Conservation (phyloP, 2,113 vertebrate species). For the Synodontis membranacea region DNA sequence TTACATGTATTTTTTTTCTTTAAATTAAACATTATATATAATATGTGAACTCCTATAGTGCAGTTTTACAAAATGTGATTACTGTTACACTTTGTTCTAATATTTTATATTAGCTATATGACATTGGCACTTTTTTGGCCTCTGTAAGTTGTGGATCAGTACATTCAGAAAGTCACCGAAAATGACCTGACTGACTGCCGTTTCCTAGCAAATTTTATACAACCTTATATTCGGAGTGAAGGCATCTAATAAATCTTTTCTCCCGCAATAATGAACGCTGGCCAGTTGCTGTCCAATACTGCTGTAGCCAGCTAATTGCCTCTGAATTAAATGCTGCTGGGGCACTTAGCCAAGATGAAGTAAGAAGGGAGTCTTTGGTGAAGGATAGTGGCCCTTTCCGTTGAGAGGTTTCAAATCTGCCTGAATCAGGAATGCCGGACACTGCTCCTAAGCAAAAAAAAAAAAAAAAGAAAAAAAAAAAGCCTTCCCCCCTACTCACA, state of each 20-base stretch:
- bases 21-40: no score
- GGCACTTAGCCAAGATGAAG: conserved; percentile 69
- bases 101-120: not conserved
- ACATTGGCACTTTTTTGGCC: not conserved
- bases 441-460: conserved; percentile 11
- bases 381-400: conserved; percentile 26
- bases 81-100: no score
- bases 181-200: conserved; percentile 47
- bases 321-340: conserved; percentile 68
- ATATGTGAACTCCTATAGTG: not conserved
- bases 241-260: conserved; percentile 50
- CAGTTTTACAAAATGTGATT: not conserved
- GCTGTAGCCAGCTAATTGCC: conserved; percentile 69
- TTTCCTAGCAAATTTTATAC: conserved; percentile 38
- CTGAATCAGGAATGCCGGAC: conserved; percentile 32
- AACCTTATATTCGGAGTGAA: conserved; percentile 65
- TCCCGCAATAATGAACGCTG: conserved; percentile 62
- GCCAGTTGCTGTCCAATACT: conserved; percentile 59
- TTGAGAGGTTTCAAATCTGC: conserved; percentile 36
- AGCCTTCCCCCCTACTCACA: conserved; percentile 55
- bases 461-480: no score
- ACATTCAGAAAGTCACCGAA: conserved; percentile 29
- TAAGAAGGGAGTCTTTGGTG: conserved; percentile 32
- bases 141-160: not conserved
- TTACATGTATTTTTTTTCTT: not conserved